Percentiles rank a stretch among this genome's conserved stretches.
These are phyloP conservation scores for Falco novaeseelandiae DNA, from an alignment of 2,797 vertebrate genomes.

Conservation along the genomic window DNA sequence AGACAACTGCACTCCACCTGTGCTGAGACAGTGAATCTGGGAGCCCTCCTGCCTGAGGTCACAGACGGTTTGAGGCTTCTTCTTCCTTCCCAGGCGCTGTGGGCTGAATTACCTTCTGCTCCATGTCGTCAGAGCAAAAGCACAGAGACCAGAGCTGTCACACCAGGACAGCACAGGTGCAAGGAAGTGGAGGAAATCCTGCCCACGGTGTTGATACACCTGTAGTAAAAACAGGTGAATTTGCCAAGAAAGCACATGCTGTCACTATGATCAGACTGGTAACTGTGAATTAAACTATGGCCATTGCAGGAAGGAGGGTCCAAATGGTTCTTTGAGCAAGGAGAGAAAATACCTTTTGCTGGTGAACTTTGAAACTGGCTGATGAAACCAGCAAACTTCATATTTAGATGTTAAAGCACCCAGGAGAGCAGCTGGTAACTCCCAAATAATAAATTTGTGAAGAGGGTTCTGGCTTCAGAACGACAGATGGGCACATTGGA, in stretches of 20 bases:
- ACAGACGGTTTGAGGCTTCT: neutral
- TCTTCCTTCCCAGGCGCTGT: neutral
- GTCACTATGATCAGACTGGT: neutral
- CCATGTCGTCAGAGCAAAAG: neutral
- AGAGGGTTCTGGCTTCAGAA: neutral
- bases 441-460: neutral
- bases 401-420: neutral
- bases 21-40: neutral
- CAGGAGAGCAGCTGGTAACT: neutral
- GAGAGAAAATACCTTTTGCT: neutral
- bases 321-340: neutral
- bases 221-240: neutral
- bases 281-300: neutral
- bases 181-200: neutral
- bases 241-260: neutral
- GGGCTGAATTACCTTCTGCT: neutral
- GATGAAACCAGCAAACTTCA: neutral
- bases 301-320: neutral
- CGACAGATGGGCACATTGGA: neutral
- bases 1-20: neutral
- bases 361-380: neutral
- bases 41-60: neutral
- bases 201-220: neutral
- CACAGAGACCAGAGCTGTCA: neutral
- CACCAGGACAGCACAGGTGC: neutral